These are phyloP conservation scores for Athene cunicularia DNA, from an alignment of 2,113 vertebrate species.

Conservation along the genomic window DNA sequence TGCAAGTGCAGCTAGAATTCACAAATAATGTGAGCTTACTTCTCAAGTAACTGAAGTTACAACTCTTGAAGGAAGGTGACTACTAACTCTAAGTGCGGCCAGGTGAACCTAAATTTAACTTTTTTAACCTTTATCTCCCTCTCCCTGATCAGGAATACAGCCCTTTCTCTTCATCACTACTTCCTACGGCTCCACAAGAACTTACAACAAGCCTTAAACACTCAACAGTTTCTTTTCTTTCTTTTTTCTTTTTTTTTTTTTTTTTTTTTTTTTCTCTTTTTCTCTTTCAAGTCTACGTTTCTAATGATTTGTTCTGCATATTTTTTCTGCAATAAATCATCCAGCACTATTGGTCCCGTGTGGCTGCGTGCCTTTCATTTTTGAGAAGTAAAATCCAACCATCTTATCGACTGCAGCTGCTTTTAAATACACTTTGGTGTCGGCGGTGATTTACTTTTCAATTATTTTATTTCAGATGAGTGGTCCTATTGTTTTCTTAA, in stretches of 20 bases:
- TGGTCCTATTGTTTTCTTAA: conserved; percentile 31
- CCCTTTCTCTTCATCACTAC: neutral
- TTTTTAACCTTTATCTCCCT: neutral
- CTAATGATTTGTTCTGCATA: neutral
- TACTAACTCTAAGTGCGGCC: neutral
- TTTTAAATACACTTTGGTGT: conserved; percentile 58
- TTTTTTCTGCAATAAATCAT: conserved; percentile 11
- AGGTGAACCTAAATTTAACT: neutral
- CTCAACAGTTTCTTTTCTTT: neutral
- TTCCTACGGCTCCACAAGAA: neutral
- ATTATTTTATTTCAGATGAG: conserved; percentile 42
- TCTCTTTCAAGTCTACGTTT: neutral
- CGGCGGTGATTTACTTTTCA: conserved; percentile 60
- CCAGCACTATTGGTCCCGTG: conserved; percentile 5
- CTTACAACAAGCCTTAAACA: neutral
- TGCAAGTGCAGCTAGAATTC: neutral
- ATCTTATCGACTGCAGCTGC: conserved; percentile 50
- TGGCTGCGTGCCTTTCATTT: conserved; percentile 33
- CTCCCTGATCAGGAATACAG: neutral
- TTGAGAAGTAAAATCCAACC: neutral
- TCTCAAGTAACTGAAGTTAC: neutral
- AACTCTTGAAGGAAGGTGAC: neutral
- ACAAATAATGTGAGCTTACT: neutral
- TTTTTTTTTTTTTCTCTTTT: too few species aligned
- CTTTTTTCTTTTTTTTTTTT: too few species aligned